Percentiles rank a stretch among this genome's conserved stretches.
phyloP scores from a whole-genome alignment of 2,113 vertebrate genomes.

The Typhlomys cinereus region DNA sequence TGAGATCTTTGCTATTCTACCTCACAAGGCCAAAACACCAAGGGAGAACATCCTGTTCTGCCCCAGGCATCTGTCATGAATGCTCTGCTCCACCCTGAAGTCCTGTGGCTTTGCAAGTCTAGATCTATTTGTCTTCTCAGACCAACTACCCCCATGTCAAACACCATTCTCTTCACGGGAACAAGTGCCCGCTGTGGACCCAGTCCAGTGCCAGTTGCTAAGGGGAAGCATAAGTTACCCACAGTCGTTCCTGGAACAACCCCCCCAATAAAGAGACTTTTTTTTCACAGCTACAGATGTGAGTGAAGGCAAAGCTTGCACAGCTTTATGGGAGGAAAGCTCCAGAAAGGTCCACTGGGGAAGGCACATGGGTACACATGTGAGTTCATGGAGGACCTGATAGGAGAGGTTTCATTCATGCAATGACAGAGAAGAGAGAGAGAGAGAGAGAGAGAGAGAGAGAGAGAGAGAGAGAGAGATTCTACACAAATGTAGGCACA shows the following conservation, averaged over 20 bases:
- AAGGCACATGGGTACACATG: not conserved
- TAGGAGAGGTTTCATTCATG: not conserved
- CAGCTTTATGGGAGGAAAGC: not conserved
- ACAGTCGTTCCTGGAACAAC: not conserved
- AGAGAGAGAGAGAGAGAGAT: not conserved
- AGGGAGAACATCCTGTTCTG: not conserved
- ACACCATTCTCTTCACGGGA: not conserved
- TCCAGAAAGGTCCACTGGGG: not conserved
- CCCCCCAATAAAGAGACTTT: not conserved
- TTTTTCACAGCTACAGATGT: not conserved
- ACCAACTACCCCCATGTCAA: not conserved
- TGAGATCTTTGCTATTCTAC: not conserved
- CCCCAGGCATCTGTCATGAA: not conserved
- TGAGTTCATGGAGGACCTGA: not conserved
- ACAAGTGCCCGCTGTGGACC: not conserved
- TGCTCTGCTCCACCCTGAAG: not conserved
- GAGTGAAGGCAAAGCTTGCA: not conserved
- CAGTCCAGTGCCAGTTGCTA: not conserved
- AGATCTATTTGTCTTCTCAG: slow-evolving; percentile 21
- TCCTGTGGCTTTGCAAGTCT: not conserved
- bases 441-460: not conserved
- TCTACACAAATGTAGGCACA: not conserved
- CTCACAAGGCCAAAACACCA: not conserved
- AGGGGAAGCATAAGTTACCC: not conserved
- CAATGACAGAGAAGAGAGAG: not conserved